These are phyloP conservation scores for Chelonoidis abingdonii DNA, from an alignment of 2,113 vertebrate species.

Conservation along the genomic window DNA sequence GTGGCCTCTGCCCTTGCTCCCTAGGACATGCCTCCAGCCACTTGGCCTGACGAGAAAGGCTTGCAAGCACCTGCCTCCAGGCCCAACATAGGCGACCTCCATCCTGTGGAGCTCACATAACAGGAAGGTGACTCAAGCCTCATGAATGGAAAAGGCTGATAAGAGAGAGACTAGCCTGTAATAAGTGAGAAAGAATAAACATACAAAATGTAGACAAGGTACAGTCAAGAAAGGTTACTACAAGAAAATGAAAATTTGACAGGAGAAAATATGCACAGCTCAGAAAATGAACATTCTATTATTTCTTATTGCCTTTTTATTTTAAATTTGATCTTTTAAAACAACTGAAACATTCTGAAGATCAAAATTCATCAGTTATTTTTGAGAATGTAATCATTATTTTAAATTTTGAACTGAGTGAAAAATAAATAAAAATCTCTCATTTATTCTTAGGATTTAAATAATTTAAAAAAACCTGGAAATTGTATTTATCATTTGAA, in stretches of 20 bases:
- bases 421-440: neutral
- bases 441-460: neutral
- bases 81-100: neutral
- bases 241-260: neutral
- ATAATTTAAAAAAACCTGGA: neutral
- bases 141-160: neutral
- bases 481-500: neutral
- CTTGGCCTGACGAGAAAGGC: neutral
- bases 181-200: neutral
- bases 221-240: neutral
- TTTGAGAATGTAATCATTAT: neutral
- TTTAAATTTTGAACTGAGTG: neutral
- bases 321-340: neutral
- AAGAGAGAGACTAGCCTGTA: neutral
- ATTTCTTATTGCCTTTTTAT: neutral
- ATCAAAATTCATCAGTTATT: neutral
- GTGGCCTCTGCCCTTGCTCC: neutral
- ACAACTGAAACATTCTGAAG: neutral
- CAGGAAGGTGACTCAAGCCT: neutral
- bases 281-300: neutral
- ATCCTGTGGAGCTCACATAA: neutral
- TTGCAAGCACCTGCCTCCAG: constrained; percentile 20
- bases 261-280: neutral
- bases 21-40: constrained; percentile 17
- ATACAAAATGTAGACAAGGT: neutral